phyloP scores from a whole-genome alignment of 2,797 vertebrate species.

The Diplodus sargus region DNA sequence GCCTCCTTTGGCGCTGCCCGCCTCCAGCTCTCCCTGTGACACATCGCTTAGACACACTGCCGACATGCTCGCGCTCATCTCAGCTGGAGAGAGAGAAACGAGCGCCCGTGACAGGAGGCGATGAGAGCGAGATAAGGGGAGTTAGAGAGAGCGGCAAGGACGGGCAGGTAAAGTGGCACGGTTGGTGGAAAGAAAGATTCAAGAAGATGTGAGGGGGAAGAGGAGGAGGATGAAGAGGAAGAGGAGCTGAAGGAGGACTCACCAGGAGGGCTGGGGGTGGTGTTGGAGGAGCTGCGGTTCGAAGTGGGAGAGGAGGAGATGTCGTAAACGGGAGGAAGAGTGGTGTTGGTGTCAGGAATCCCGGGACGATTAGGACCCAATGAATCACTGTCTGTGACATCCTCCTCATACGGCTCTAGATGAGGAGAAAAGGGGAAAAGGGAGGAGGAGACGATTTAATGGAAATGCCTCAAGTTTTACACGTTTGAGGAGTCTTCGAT shows the following conservation, averaged over 20 bases:
- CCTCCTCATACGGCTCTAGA: slow-evolving; percentile 78
- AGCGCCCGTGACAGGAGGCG: slow-evolving; percentile 21
- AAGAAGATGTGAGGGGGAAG: slow-evolving; percentile 9
- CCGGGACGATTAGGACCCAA: slow-evolving; percentile 57
- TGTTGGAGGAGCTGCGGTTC: slow-evolving; percentile 60
- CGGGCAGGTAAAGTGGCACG: background rate
- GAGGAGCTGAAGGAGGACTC: slow-evolving; percentile 56
- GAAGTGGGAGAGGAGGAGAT: slow-evolving; percentile 59
- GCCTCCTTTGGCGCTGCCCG: slow-evolving; percentile 57
- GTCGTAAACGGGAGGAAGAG: slow-evolving; percentile 59
- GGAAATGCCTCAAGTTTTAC: slow-evolving; percentile 47
- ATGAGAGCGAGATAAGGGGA: slow-evolving; percentile 41
- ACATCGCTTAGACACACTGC: slow-evolving; percentile 47
- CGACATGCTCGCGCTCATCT: slow-evolving; percentile 60
- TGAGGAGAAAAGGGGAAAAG: slow-evolving; percentile 26
- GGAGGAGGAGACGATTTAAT: slow-evolving; percentile 30
- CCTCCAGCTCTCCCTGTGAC: slow-evolving; percentile 50
- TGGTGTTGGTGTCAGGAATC: slow-evolving; percentile 47
- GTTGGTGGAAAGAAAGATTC: slow-evolving; percentile 14
- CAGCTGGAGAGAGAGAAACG: slow-evolving; percentile 29
- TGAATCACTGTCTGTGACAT: slow-evolving; percentile 51
- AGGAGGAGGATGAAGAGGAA: background rate
- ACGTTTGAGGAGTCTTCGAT: slow-evolving; percentile 10
- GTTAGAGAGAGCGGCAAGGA: slow-evolving; percentile 24
- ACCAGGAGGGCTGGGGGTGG: slow-evolving; percentile 73